These are phyloP conservation scores for Numenius arquata DNA, from an alignment of 2,113 vertebrate species.

Conservation along the genomic window DNA sequence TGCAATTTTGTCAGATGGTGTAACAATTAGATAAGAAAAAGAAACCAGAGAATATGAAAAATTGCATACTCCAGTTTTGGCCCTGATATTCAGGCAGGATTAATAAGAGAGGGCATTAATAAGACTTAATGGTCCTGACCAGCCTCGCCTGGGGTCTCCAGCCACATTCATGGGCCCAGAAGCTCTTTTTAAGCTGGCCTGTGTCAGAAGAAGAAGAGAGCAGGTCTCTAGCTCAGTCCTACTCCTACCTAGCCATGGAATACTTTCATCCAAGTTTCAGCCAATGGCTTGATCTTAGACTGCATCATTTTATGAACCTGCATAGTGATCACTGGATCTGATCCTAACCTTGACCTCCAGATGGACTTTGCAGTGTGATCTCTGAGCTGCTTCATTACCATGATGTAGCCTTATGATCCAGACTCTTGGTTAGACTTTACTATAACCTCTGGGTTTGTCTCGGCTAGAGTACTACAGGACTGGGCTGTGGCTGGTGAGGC, in stretches of 20 bases:
- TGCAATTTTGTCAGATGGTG: not conserved
- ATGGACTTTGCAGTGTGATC: not conserved
- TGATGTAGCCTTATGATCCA: not conserved
- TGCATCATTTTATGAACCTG: not conserved
- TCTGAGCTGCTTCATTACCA: not conserved
- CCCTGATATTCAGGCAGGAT: not conserved
- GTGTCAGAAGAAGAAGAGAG: not conserved
- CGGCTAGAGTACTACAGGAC: not conserved
- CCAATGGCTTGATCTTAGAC: not conserved
- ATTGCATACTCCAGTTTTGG: not conserved
- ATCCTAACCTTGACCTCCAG: not conserved
- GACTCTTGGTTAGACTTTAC: not conserved
- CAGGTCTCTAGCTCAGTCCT: not conserved
- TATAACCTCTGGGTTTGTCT: not conserved
- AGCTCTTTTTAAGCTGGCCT: not conserved
- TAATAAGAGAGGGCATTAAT: not conserved
- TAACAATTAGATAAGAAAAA: not conserved
- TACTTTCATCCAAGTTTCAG: not conserved
- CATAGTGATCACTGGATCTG: not conserved
- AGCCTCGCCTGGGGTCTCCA: not conserved
- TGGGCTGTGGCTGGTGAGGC: not conserved
- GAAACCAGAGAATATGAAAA: not conserved
- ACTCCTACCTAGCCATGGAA: fast-evolving
- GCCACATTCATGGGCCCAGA: not conserved
- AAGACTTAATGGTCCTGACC: not conserved